phyloP scores from a whole-genome alignment of 1,140 invertebrate genomes.

The Pantala flavescens region DNA sequence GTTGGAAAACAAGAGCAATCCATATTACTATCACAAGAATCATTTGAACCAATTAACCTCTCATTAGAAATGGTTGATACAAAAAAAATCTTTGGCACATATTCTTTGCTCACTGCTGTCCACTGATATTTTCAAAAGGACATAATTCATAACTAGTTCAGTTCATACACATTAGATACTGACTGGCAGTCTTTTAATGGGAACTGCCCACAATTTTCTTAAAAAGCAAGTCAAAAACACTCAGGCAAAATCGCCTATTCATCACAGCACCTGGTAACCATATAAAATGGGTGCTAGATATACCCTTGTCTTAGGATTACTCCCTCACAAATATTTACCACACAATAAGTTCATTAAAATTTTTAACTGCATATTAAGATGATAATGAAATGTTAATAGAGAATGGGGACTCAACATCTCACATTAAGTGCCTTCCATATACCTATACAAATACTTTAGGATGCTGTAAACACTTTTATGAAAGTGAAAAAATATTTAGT shows the following conservation, averaged over 20 bases:
- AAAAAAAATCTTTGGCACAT: slow-evolving; percentile 10
- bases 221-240: neutral
- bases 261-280: neutral
- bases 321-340: neutral
- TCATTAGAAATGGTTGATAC: neutral
- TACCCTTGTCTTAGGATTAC: neutral
- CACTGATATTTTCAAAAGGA: neutral
- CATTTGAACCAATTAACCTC: neutral
- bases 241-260: neutral
- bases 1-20: neutral
- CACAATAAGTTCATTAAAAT: neutral
- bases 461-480: neutral
- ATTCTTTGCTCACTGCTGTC: neutral
- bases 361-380: neutral
- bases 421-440: neutral
- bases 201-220: neutral
- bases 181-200: neutral
- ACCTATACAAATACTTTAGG: neutral
- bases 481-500: neutral
- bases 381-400: neutral
- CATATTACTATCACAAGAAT: neutral
- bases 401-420: neutral
- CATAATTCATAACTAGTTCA: neutral
- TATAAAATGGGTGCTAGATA: neutral
- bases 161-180: neutral